phyloP scores from a whole-genome alignment of 2,888 invertebrate genomes.

The Himalopsyche anomala region DNA sequence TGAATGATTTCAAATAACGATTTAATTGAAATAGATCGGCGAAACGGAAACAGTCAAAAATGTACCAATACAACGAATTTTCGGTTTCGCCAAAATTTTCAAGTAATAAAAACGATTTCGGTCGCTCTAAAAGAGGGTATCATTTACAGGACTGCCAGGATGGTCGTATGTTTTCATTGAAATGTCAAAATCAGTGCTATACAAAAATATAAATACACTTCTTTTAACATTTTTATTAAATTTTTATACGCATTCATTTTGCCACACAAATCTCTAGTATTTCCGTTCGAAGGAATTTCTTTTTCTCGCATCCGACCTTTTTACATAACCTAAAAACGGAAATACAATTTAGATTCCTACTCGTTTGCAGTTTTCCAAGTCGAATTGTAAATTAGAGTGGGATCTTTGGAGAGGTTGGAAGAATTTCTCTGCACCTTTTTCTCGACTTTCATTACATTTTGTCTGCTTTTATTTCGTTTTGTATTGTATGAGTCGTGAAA shows the following conservation, averaged over 20 bases:
- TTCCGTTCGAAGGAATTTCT: slow-evolving; percentile 6
- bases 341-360: slow-evolving; percentile 66
- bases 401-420: slow-evolving; percentile 55
- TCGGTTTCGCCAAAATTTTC: too few relatives aligned
- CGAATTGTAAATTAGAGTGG: slow-evolving; percentile 62
- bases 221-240: slow-evolving; percentile 13
- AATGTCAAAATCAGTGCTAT: neutral
- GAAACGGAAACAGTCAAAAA: too few relatives aligned
- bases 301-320: slow-evolving; percentile 50
- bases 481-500: slow-evolving; percentile 31
- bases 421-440: slow-evolving; percentile 45
- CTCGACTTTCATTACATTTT: slow-evolving; percentile 50
- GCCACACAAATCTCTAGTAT: slow-evolving; percentile 31
- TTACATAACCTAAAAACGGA: slow-evolving; percentile 61
- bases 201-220: slow-evolving; percentile 14
- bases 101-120: too few relatives aligned
- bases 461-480: slow-evolving; percentile 13
- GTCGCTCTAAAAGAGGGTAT: too few relatives aligned
- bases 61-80: too few relatives aligned
- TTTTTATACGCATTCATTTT: slow-evolving; percentile 15
- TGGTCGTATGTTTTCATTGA: neutral
- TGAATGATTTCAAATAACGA: too few relatives aligned
- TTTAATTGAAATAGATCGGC: too few relatives aligned
- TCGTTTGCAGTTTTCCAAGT: slow-evolving; percentile 50
- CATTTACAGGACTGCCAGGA: too few relatives aligned